Evolutionary conservation across 2,113 vertebrate species (phyloP), one percentile per base, ranked within the genome.

Genomic region (Dromiciops gliroides): DNA sequence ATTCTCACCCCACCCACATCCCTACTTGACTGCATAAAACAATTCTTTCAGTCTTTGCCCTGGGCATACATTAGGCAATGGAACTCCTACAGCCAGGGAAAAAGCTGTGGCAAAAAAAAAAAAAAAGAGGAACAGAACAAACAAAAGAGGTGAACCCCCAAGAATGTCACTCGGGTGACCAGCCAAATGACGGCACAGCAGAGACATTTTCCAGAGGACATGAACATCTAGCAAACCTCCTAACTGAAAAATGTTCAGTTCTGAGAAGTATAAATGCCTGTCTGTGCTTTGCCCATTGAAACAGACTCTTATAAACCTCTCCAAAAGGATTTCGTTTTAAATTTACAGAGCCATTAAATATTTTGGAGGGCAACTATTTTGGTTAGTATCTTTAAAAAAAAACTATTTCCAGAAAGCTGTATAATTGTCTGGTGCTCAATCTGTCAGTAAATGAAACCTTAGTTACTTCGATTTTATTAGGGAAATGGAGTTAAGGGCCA

Each of bases 361-460:
- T 92, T 98, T 97, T 60, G 48, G 89, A 94, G 96, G 90, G 52
- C 53, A 97, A 49, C 52, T 56, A 47, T 96, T 97, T 93, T 94
- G 50, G 24, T 90, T 95, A 94, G 75, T 94, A 96, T 93, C 51
- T 95, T 97, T 94, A 93, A 95, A 96, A 98, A 97, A 96, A 22
- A 67, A 37, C 51, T 94, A 95, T 48, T 97, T 98, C 95, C 75
- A 94, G 91, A 97, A 97, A 92, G 51, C 91, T 93, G 95, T 96
- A 96, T 97, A 97, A 96, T 97, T 98, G 97, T 96, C 97, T 95
- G 93, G 92, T 96, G 96, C 94, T 48, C 94, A 95, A 92, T 97
- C 95, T 97, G 96, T 92, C 93, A 96, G 75, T 92, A 91, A 95
- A 3, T 44, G 97, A 94, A 92, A 95, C 89, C 25, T 22, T 6